These are phyloP conservation scores for Syngnathus acus DNA, from an alignment of 2,797 vertebrate species.

Conservation along the genomic window DNA sequence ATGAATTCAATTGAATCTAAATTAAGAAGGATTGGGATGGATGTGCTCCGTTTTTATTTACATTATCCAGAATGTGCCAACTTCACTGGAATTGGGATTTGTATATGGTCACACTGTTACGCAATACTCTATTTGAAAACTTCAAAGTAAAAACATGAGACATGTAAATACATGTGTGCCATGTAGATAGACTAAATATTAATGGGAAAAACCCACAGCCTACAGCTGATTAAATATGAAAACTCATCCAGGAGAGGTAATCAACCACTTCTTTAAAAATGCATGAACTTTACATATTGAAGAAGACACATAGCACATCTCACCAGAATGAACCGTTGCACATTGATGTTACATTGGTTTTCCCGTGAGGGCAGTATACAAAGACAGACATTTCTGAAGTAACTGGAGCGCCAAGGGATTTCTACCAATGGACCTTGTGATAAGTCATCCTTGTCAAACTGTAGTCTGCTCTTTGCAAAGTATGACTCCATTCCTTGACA, in stretches of 20 bases:
- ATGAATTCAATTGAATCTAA: too few relatives aligned
- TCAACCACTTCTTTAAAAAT: conserved; percentile 51
- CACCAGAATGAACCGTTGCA: conserved; percentile 21
- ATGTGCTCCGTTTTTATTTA: too few relatives aligned
- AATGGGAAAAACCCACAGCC: conserved; percentile 36
- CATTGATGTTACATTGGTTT: conserved; percentile 3
- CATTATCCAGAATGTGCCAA: too few relatives aligned
- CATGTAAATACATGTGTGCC: conserved; percentile 5
- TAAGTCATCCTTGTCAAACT: conserved; percentile 27
- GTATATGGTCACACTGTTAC: background rate
- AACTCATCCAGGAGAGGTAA: conserved; percentile 43
- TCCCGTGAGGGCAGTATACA: conserved; percentile 9
- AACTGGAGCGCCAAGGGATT: conserved; percentile 31
- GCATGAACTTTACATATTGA: conserved; percentile 37
- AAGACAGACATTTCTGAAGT: conserved; percentile 36
- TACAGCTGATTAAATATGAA: conserved; percentile 55
- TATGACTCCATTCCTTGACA: conserved; percentile 1
- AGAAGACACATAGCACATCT: conserved; percentile 16
- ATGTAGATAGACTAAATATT: conserved; percentile 29
- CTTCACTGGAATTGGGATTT: too few relatives aligned
- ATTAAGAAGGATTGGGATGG: too few relatives aligned
- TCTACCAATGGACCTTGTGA: conserved; percentile 13
- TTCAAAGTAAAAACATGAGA: background rate
- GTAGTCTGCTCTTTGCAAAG: conserved; percentile 8
- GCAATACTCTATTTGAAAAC: background rate